phyloP scores from a whole-genome alignment of 2,797 vertebrate species.

The Antrozous pallidus region DNA sequence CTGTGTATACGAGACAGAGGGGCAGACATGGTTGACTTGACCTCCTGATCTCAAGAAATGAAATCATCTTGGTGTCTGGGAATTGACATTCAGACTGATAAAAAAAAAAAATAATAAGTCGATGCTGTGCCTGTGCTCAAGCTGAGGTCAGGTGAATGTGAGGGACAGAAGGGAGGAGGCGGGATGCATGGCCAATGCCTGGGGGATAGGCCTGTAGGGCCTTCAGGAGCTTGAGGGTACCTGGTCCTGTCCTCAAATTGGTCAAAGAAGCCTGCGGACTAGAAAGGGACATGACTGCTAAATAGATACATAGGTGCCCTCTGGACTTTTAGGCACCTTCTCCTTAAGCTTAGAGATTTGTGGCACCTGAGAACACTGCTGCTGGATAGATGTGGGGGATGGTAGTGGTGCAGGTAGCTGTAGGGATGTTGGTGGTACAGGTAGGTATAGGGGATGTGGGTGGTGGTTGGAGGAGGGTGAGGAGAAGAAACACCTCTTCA shows the following conservation, averaged over 20 bases:
- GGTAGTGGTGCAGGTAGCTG: too few species aligned
- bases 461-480: background rate
- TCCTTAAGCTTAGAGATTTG: background rate
- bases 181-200: rapidly evolving
- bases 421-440: rapidly evolving
- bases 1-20: background rate
- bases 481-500: background rate
- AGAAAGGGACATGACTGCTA: background rate
- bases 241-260: background rate
- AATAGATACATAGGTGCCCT: background rate
- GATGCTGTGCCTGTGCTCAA: background rate
- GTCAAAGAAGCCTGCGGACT: background rate
- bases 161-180: background rate
- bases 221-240: background rate
- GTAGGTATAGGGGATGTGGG: background rate
- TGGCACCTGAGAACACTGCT: background rate
- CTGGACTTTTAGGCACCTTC: background rate
- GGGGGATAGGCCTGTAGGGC: background rate
- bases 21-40: background rate
- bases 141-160: background rate
- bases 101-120: background rate
- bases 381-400: background rate
- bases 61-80: background rate
- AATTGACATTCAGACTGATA: constrained; percentile 1
- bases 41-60: background rate